These are phyloP conservation scores for Nomada fabriciana DNA, from an alignment of 2,888 invertebrate genomes.

Conservation along the genomic window DNA sequence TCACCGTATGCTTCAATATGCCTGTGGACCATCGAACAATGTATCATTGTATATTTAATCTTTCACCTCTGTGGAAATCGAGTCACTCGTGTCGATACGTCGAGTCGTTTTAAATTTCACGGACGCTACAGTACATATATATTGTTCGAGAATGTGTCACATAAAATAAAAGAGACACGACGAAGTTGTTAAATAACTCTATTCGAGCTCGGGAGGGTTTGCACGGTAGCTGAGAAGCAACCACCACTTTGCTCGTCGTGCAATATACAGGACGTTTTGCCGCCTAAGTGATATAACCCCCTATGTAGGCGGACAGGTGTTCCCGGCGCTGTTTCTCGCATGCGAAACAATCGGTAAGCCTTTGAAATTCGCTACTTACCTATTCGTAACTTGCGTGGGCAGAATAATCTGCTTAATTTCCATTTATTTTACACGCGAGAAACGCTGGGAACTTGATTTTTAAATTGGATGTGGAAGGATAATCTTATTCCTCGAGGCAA, in stretches of 20 bases:
- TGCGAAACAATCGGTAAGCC: slow-evolving; percentile 22
- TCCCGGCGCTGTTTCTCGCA: slow-evolving; percentile 27
- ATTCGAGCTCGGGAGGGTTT: slow-evolving; percentile 4
- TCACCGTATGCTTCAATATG: no score
- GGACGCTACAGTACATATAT: neutral
- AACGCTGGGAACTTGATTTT: no score
- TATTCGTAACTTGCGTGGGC: no score
- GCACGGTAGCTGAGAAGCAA: neutral
- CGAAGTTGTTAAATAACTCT: slow-evolving; percentile 26
- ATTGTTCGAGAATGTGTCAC: neutral
- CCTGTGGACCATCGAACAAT: neutral
- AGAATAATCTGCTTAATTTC: no score
- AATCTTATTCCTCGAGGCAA: neutral
- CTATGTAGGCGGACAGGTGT: slow-evolving; percentile 74
- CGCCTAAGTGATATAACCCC: slow-evolving; percentile 72
- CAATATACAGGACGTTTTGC: slow-evolving; percentile 35
- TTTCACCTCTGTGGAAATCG: neutral
- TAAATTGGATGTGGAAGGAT: no score
- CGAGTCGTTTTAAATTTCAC: neutral
- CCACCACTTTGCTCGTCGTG: slow-evolving; percentile 1
- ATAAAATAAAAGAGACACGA: slow-evolving; percentile 13
- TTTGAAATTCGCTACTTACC: neutral
- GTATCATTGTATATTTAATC: slow-evolving; percentile 10
- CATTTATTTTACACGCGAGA: neutral
- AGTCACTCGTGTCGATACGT: neutral